Conservation (phyloP, 2,797 vertebrate genomes). For the Gila robusta region DNA sequence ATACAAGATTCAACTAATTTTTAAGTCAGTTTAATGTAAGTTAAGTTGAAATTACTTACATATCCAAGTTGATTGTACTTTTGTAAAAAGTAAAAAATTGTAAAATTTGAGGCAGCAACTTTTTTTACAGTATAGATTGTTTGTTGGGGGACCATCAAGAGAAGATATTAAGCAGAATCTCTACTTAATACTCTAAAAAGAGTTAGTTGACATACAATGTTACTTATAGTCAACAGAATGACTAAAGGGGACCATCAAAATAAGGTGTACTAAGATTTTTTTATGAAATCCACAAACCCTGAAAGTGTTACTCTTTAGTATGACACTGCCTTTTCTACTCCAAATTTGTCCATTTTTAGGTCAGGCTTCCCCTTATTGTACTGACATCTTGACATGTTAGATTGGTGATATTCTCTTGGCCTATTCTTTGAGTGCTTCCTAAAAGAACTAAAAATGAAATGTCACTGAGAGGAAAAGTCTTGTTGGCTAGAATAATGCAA, state of each 20-base stretch:
- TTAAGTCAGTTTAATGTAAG: too few species aligned
- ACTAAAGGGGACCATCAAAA: neutral
- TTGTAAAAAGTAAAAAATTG: too few species aligned
- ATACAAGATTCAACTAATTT: too few species aligned
- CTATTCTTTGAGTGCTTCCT: constrained; percentile 50
- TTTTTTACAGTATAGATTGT: neutral
- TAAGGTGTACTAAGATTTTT: neutral
- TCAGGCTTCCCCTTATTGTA: constrained; percentile 40
- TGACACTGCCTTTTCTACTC: neutral
- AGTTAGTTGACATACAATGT: neutral
- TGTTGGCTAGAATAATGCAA: constrained; percentile 11
- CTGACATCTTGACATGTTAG: constrained; percentile 34
- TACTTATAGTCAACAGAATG: neutral
- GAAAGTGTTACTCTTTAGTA: neutral
- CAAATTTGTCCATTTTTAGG: constrained; percentile 21
- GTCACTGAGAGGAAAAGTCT: constrained; percentile 18
- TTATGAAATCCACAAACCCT: neutral
- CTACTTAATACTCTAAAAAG: neutral
- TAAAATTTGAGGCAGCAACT: too few species aligned
- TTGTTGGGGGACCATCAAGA: neutral
- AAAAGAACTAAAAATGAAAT: constrained; percentile 40
- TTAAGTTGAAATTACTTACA: too few species aligned
- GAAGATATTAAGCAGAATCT: neutral
- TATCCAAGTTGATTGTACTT: too few species aligned
- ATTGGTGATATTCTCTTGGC: constrained; percentile 35